Base-by-base conservation (phyloP, 2,113 vertebrate species). In the Eidolon helvum region DNA sequence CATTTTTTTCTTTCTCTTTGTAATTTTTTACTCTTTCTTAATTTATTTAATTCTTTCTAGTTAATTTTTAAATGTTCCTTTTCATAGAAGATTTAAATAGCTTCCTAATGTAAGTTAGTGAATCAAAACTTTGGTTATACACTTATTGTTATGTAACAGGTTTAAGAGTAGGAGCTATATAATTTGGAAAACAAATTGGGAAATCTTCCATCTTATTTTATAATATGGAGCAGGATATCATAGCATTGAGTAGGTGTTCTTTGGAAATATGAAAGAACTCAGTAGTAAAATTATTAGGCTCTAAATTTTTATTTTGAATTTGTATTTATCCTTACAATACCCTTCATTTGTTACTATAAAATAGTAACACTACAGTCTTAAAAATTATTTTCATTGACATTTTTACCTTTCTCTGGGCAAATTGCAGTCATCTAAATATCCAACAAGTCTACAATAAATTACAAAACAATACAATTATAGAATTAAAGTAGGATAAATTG, bases 181-280 rank as follows among this genome's bases (percentile, higher is more conserved):
- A 72, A 55, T 90, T 63, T 72, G 26, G 43, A 53, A 87, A 75
- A 43, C 18, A 90, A 75, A 61, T 30, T 69, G 77, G 38, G 28
- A 87, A 82, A 90, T 43, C 18, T 53, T 86, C 69, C 66, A 80
- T 63, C 28, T 87, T 63, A 55, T 95, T 82, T 95, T 82, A 68
- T 50, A 10, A 90, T 77, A 19, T 33, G 12, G 43, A 96, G 40
- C 21, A 95, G 18, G 15, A 50, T 72, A 79, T 66, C 28, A 55
- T 19, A 6, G 0, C 2, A 72, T 4, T 12, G 43, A 65, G 33
- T 30, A 72, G 24, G 30, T 38, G 5, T 87, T 95, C 48, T 65
- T 74, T 61, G 59, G 28, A 69, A 94, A 68, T 82, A 96, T 28
- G 48, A 90, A 77, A 84, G 3, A 87, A 66, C 5, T 91, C n/a